A percentile compares a stretch with the other conserved stretches of the same genome.
Conservation (phyloP, 2,797 vertebrate species). For the Borostomias antarcticus region DNA sequence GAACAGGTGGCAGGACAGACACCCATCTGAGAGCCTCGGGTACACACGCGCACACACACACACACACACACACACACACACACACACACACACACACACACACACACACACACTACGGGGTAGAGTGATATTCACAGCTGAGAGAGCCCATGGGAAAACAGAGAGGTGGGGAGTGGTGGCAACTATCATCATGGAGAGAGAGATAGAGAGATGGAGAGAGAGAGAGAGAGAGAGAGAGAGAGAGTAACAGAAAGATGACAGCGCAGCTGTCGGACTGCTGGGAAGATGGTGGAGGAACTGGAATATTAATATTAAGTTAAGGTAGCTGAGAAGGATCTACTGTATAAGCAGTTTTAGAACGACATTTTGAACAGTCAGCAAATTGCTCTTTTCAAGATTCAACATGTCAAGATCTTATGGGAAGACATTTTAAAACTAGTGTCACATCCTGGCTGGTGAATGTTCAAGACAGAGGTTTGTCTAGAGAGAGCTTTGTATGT, state of each 20-base stretch:
- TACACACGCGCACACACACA: slow-evolving; percentile 3
- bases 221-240: not conserved
- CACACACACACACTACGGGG: slow-evolving; percentile 9
- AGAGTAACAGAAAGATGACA: not conserved
- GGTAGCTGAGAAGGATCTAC: too few species aligned
- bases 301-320: too few species aligned
- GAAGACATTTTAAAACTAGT: too few species aligned
- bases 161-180: not conserved
- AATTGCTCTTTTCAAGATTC: too few species aligned
- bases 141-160: slow-evolving; percentile 25
- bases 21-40: slow-evolving; percentile 12
- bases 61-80: slow-evolving; percentile 20
- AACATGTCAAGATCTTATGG: too few species aligned
- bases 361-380: too few species aligned
- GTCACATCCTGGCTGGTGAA: too few species aligned
- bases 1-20: not conserved
- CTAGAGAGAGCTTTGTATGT: too few species aligned
- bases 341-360: too few species aligned
- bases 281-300: too few species aligned
- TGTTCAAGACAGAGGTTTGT: too few species aligned
- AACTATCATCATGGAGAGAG: not conserved
- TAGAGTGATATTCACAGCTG: slow-evolving; percentile 10
- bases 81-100: slow-evolving; percentile 20
- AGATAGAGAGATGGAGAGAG: not conserved
- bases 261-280: not conserved